Evolutionary conservation across 1,140 invertebrate genomes (phyloP).

Genomic region (Lordiphosa collinella): DNA sequence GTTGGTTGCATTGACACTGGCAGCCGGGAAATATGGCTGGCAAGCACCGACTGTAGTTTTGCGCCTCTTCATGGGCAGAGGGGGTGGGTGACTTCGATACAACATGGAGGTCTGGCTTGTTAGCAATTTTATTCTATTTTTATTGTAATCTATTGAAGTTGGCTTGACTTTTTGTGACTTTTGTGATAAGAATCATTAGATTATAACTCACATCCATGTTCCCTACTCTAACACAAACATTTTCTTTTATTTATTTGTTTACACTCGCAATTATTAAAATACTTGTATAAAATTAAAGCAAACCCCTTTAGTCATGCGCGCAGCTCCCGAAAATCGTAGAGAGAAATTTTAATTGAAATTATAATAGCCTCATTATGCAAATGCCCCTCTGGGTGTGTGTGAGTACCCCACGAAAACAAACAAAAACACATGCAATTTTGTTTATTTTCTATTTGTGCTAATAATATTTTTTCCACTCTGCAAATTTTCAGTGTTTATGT

Average conservation of each 20-base stretch:
- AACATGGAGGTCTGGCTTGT: conserved; percentile 15
- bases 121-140: conserved; percentile 5
- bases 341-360: conserved; percentile 71
- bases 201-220: too few relatives aligned
- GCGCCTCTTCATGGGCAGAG: neutral
- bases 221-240: neutral
- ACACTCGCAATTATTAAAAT: neutral
- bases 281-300: conserved; percentile 39
- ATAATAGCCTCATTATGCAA: conserved; percentile 74
- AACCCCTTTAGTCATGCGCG: conserved; percentile 48
- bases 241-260: conserved; percentile 1
- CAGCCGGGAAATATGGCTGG: conserved; percentile 53
- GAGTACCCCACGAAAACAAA: neutral
- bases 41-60: conserved; percentile 22
- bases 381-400: conserved; percentile 12
- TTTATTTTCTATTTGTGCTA: conserved; percentile 55
- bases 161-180: neutral
- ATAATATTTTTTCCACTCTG: conserved; percentile 26
- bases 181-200: too few relatives aligned
- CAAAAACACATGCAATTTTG: conserved; percentile 35
- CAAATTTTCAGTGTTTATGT: conserved; percentile 27
- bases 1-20: conserved; percentile 62
- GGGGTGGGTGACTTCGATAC: neutral
- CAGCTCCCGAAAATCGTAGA: conserved; percentile 30
- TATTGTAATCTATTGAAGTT: neutral